Evolutionary conservation across 1,140 invertebrate species (phyloP).

Genomic region (Caenorhabditis elegans): WBcel235 BX284603.4:4888001-4888500

Average conservation of each 20-base stretch:
- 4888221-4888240: neutral
- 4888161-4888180: neutral
- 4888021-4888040: neutral
- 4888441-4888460: neutral
- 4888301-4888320: neutral
- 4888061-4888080: neutral
- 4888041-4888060: neutral
- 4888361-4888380: neutral
- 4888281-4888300: neutral
- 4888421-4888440: neutral
- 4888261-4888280: neutral
- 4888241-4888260: constrained; percentile 20
- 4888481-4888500: constrained; percentile 11
- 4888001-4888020: neutral
- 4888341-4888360: neutral
- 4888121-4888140: too few relatives aligned
- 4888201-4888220: neutral
- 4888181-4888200: too few relatives aligned
- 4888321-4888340: neutral
- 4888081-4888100: neutral
- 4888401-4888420: constrained; percentile 3
- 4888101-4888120: too few relatives aligned
- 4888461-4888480: constrained; percentile 15
- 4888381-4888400: neutral
- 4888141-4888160: neutral